Evolutionary conservation across 2,888 invertebrate species (phyloP), one percentile per base, ranked within the genome.

Genomic region (Scrobipalpa costella): DNA sequence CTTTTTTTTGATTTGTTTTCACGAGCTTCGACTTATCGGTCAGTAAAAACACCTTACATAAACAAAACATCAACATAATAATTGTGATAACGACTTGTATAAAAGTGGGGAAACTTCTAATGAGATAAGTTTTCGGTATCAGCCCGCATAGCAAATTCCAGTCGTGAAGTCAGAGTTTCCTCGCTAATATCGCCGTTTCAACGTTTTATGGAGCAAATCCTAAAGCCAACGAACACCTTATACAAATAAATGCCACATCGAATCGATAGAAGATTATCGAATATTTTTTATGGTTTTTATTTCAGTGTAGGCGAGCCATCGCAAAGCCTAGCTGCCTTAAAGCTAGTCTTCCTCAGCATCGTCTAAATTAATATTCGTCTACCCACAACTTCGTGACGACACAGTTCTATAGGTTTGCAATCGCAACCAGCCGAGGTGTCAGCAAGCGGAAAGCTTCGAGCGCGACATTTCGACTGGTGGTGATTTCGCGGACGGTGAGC

Each of bases 251-350:
- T 27, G 11, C 9, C 50, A 52, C 21, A 52, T 52, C 50, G 27
- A 52, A 27, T 21, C 19, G 9, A 17, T 7, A 19, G 11, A 50
- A 13, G 50, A 52, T 27, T 52, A 52, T 13, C 27, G 13, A 27
- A 52, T 11, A 2, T 13, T 1, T 6, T 44, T 15, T 7, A 15
- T 44, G n/a, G 44, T 44, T 36, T 36, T 21, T 21, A n/a, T 52
- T 21, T 7, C 5, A 3, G 55, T 90, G 88, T 91, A 81, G 88
- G 80, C 89, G 85, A 84, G 73, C 73, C 71, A 91, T 90, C 90
- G 90, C 90, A 88, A 88, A 86, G 78, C 70, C 81, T 73, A 81
- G 80, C 82, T 79, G 73, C 66, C 87, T 89, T 67, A 58, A 77
- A 68, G 78, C 68, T 77, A 78, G 79, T 67, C 83, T 83, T 83